A percentile compares a stretch with the other conserved stretches of the same genome.
These are phyloP conservation scores for Hetaerina titia DNA, from an alignment of 2,888 invertebrate genomes.

Conservation along the genomic window DNA sequence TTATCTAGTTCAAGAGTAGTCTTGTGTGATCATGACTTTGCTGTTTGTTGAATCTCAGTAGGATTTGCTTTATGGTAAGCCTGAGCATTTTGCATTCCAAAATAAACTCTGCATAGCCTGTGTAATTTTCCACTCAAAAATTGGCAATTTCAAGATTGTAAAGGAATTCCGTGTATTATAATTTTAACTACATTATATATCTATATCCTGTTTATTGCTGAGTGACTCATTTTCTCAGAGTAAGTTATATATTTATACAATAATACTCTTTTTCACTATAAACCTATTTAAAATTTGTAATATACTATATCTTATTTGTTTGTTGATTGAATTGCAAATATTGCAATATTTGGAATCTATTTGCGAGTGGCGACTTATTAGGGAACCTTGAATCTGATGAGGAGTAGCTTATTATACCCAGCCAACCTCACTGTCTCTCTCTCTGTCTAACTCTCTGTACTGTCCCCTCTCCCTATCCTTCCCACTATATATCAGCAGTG, in stretches of 20 bases:
- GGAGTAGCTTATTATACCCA: conserved; percentile 23
- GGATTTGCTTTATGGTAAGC: conserved; percentile 5
- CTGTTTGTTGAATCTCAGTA: conserved; percentile 27
- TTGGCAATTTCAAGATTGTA: not conserved
- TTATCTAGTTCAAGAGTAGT: conserved; percentile 36
- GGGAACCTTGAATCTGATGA: conserved; percentile 4
- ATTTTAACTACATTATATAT: not conserved
- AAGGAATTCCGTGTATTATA: not conserved
- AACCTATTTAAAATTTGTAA: not conserved
- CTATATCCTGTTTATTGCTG: not conserved
- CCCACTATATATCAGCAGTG: conserved; percentile 41
- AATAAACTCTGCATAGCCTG: not conserved
- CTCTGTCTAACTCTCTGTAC: conserved; percentile 68
- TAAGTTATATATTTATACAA: not conserved
- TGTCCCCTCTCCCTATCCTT: conserved; percentile 68
- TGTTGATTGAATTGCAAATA: not conserved
- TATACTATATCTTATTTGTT: not conserved
- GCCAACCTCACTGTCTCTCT: conserved; percentile 59
- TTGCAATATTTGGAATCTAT: conserved; percentile 15
- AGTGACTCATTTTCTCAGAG: conserved; percentile 19
- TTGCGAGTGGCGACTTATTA: conserved; percentile 49
- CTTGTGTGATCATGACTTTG: conserved; percentile 58
- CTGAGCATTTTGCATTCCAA: conserved; percentile 15
- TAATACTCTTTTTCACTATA: not conserved
- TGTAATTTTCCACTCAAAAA: conserved; percentile 2